Conservation (phyloP, 2,888 invertebrate genomes). For the Rutpela maculata region DNA sequence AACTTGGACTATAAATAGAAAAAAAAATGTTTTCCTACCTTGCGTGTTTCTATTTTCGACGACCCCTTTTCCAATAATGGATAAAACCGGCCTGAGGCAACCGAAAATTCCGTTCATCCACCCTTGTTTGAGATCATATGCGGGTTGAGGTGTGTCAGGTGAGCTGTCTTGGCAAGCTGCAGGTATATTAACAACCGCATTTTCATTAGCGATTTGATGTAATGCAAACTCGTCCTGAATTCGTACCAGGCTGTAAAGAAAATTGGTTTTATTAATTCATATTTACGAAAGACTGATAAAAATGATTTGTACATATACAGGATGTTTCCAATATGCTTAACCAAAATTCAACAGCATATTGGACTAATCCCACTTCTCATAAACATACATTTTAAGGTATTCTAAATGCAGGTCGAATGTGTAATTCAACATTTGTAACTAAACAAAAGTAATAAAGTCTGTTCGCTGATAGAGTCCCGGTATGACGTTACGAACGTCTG, state of each 20-base stretch:
- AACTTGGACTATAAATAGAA: too few relatives aligned
- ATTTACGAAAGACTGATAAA: neutral
- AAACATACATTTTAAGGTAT: too few relatives aligned
- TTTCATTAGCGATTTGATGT: constrained; percentile 66
- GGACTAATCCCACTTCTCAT: too few relatives aligned
- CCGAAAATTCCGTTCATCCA: constrained; percentile 92
- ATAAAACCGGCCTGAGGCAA: constrained; percentile 91
- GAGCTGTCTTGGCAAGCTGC: constrained; percentile 73
- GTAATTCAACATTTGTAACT: too few relatives aligned
- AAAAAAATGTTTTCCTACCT: constrained; percentile 65
- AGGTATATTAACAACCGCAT: constrained; percentile 72
- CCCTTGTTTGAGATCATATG: constrained; percentile 76
- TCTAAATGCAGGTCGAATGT: too few relatives aligned
- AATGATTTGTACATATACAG: neutral
- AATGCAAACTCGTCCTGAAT: constrained; percentile 79
- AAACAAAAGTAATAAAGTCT: too few relatives aligned
- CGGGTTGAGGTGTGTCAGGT: constrained; percentile 72
- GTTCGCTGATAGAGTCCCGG: too few relatives aligned
- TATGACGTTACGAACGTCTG: too few relatives aligned
- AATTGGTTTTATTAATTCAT: constrained; percentile 1
- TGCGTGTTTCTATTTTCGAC: constrained; percentile 81
- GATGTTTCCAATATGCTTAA: too few relatives aligned
- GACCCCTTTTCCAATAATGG: constrained; percentile 88
- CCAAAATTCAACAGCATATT: too few relatives aligned
- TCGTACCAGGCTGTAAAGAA: constrained; percentile 78